Evolutionary conservation across 1,140 invertebrate genomes (phyloP).

Genomic region (Hylaeus anthracinus): DNA sequence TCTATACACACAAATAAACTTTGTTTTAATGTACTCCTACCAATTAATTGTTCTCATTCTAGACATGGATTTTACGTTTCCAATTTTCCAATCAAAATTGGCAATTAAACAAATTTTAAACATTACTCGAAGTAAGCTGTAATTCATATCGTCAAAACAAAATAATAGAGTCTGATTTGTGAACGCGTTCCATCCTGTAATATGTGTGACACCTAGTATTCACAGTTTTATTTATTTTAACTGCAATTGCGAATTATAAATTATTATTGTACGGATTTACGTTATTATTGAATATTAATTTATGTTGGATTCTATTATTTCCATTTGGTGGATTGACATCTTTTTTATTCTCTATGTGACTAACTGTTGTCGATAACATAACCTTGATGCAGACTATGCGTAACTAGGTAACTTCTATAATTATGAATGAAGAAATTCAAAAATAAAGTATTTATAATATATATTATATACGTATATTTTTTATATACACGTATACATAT

Average conservation of each 20-base stretch:
- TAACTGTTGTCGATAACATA: no score
- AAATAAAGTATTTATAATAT: neutral
- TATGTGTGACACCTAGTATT: neutral
- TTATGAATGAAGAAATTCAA: no score
- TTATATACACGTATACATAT: no score
- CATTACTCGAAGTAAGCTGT: neutral
- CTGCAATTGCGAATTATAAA: neutral
- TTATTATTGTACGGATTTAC: neutral
- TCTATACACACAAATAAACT: no score
- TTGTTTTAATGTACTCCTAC: no score
- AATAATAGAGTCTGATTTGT: neutral
- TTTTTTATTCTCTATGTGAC: no score
- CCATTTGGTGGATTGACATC: neutral
- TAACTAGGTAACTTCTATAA: no score
- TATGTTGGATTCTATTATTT: neutral
- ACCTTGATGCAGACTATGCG: no score
- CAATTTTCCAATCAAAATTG: neutral
- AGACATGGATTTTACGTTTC: neutral
- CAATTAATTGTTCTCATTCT: no score
- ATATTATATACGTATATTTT: neutral
- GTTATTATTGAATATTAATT: neutral
- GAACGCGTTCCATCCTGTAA: neutral
- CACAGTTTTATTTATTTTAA: neutral
- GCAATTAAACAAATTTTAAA: neutral
- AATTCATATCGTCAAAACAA: neutral